Percentiles rank a stretch among this genome's conserved stretches.
Conservation (phyloP, 2,888 invertebrate species). For the Creontiades dilutus region DNA sequence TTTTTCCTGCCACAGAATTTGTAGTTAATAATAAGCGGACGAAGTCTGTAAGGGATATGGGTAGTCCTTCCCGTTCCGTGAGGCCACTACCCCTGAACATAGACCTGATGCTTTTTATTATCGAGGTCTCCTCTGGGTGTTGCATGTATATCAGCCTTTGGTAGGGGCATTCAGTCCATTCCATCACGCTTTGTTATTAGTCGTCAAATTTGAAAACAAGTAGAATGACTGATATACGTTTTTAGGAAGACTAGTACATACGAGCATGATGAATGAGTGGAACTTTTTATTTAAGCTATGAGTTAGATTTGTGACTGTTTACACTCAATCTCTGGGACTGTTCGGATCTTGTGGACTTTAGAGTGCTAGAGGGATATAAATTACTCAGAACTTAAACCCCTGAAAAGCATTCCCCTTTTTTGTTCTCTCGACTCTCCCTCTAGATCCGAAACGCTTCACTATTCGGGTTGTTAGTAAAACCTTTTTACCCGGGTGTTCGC, state of each 20-base stretch:
- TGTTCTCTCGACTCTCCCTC: slow-evolving; percentile 13
- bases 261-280: neutral
- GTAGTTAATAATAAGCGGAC: too few relatives aligned
- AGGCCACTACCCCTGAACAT: too few relatives aligned
- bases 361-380: slow-evolving; percentile 20
- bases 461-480: slow-evolving; percentile 50
- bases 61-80: too few relatives aligned
- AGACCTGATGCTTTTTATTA: too few relatives aligned
- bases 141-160: too few relatives aligned
- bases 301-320: neutral
- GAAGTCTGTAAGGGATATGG: too few relatives aligned
- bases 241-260: neutral
- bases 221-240: neutral
- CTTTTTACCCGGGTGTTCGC: slow-evolving; percentile 51
- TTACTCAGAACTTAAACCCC: slow-evolving; percentile 26
- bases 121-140: too few relatives aligned
- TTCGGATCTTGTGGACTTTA: neutral
- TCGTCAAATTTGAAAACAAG: too few relatives aligned
- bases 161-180: too few relatives aligned
- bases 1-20: too few relatives aligned
- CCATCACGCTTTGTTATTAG: too few relatives aligned
- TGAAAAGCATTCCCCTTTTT: slow-evolving; percentile 31
- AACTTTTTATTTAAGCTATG: neutral
- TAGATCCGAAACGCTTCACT: slow-evolving; percentile 4
- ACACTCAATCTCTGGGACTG: slow-evolving; percentile 14